Conservation (phyloP, 2,797 vertebrate species). For the Dromococcyx pavoninus region DNA sequence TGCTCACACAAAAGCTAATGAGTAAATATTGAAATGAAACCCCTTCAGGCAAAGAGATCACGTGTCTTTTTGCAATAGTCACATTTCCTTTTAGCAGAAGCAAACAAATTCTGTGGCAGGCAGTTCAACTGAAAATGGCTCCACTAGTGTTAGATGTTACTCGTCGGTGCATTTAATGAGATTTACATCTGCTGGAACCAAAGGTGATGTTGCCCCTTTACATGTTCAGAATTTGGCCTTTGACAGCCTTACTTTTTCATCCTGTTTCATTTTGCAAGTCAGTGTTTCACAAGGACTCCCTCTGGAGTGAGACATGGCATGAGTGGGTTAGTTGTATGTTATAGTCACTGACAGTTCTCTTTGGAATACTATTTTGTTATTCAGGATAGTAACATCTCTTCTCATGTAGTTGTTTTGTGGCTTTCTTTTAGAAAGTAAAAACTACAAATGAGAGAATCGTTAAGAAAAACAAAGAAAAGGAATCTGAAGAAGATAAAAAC, state of each 20-base stretch:
- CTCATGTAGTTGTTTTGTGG: background rate
- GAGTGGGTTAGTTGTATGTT: background rate
- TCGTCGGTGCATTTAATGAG: background rate
- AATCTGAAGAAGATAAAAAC: conserved; percentile 78
- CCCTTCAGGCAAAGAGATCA: background rate
- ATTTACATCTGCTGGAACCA: background rate
- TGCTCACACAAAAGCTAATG: background rate
- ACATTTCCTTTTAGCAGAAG: background rate
- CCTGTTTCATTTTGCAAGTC: background rate
- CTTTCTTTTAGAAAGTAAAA: conserved; percentile 70
- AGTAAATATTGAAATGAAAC: background rate
- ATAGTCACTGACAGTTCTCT: background rate
- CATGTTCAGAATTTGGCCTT: background rate
- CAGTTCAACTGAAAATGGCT: background rate
- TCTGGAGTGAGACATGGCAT: background rate
- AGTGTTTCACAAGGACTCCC: background rate
- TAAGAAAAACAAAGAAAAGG: conserved; percentile 76
- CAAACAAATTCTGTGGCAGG: background rate
- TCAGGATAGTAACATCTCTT: background rate
- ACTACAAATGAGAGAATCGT: conserved; percentile 68
- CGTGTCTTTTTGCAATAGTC: background rate
- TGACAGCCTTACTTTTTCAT: background rate
- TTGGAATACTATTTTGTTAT: background rate
- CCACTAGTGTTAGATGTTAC: background rate
- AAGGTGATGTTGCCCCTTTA: background rate